phyloP scores from a whole-genome alignment of 2,797 vertebrate species.

The Iguana delicatissima region DNA sequence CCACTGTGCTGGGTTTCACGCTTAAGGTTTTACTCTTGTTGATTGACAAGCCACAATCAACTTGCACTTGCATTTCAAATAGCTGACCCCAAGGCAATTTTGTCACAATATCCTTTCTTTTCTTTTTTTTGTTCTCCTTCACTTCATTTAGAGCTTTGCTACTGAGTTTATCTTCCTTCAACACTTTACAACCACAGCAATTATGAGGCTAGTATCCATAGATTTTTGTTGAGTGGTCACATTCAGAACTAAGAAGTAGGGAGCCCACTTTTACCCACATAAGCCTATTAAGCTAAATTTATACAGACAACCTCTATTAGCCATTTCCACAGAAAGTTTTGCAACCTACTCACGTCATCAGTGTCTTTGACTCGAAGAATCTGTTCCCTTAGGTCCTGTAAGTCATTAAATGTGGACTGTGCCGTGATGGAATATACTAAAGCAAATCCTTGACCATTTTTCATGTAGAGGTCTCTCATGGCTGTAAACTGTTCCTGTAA shows the following conservation, averaged over 20 bases:
- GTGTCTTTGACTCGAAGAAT: conserved; percentile 96
- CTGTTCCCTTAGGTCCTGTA: conserved; percentile 94
- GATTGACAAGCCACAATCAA: too few relatives aligned
- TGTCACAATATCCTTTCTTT: background rate
- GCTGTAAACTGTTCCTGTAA: conserved; percentile 95
- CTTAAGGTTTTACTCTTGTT: too few relatives aligned
- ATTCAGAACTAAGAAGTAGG: background rate
- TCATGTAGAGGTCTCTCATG: conserved; percentile 97
- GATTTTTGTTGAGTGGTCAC: background rate
- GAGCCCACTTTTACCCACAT: background rate
- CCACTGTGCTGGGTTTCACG: too few relatives aligned
- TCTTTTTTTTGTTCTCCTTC: background rate
- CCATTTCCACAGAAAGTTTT: conserved; percentile 35
- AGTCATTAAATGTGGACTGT: conserved; percentile 97
- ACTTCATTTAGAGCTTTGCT: background rate
- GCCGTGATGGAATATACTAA: conserved; percentile 97
- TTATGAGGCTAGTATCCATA: background rate
- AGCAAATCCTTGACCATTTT: conserved; percentile 96
- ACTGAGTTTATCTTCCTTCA: background rate
- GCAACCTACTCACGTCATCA: conserved; percentile 85
- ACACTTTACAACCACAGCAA: background rate
- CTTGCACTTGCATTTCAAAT: too few relatives aligned
- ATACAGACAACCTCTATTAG: conserved; percentile 34
- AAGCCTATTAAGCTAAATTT: background rate
- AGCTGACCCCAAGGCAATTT: too few relatives aligned